Evolutionary conservation across 2,113 vertebrate species (phyloP).

Genomic region (Tragelaphus buxtoni): DNA sequence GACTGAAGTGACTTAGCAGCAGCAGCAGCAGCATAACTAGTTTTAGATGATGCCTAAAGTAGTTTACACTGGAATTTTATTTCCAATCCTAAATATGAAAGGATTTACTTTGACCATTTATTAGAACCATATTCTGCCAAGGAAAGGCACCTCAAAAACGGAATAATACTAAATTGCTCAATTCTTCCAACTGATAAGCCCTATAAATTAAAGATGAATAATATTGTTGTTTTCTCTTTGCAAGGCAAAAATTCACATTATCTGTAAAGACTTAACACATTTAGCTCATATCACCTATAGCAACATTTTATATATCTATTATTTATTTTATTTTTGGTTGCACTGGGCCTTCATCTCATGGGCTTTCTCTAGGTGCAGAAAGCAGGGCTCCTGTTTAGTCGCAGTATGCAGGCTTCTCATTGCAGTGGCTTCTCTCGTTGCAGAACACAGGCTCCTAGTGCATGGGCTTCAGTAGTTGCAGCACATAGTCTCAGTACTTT

Average conservation of each 20-base stretch:
- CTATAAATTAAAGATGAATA: not conserved
- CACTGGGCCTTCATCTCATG: not conserved
- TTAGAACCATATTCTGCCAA: not conserved
- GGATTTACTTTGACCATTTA: not conserved
- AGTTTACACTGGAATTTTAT: not conserved
- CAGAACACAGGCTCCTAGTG: fast-evolving
- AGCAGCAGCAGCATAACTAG: too few species aligned
- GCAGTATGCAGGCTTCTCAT: not conserved
- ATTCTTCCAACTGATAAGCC: slow-evolving; percentile 15
- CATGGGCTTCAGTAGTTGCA: not conserved
- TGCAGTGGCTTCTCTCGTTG: not conserved
- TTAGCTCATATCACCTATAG: not conserved
- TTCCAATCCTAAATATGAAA: not conserved
- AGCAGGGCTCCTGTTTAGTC: not conserved
- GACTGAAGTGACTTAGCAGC: too few species aligned
- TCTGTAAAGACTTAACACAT: not conserved
- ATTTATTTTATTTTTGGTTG: not conserved
- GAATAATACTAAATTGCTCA: slow-evolving; percentile 32
- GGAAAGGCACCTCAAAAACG: not conserved
- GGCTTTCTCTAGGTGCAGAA: not conserved
- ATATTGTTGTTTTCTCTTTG: not conserved
- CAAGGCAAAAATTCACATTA: not conserved
- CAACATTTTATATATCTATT: not conserved
- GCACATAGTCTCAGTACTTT: not conserved
- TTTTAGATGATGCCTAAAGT: not conserved